A percentile compares a stretch with the other conserved stretches of the same genome.
These are phyloP conservation scores for Bilobella aurantiaca DNA, from an alignment of 1,140 invertebrate species.

Conservation along the genomic window DNA sequence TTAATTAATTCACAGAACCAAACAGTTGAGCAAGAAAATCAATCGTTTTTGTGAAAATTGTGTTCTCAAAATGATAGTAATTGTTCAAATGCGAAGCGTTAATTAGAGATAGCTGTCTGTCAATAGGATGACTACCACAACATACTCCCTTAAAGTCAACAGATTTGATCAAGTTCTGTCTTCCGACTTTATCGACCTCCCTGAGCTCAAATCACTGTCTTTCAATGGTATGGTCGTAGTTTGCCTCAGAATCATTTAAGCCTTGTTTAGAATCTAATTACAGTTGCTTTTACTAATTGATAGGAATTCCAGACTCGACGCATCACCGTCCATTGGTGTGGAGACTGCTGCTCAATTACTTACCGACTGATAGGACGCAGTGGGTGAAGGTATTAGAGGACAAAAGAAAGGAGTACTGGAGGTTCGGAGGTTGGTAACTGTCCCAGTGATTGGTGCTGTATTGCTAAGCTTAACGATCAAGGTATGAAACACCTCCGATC, in stretches of 20 bases:
- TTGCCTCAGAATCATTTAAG: too few species aligned
- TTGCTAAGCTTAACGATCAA: constrained; percentile 19
- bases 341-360: constrained; percentile 70
- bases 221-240: constrained; percentile 74
- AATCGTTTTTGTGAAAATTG: too few species aligned
- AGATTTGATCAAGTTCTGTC: background rate
- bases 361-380: constrained; percentile 53
- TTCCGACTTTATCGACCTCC: constrained; percentile 47
- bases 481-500: background rate
- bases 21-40: too few species aligned
- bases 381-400: constrained; percentile 56
- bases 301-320: constrained; percentile 18
- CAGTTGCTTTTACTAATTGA: too few species aligned
- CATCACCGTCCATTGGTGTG: constrained; percentile 48
- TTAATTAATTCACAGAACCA: too few species aligned
- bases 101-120: too few species aligned
- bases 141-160: background rate
- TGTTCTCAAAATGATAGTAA: too few species aligned
- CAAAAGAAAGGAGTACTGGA: constrained; percentile 65
- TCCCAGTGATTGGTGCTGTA: constrained; percentile 40
- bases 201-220: constrained; percentile 53
- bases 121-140: background rate
- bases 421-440: constrained; percentile 63
- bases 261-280: too few species aligned
- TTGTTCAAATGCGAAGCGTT: too few species aligned